These are phyloP conservation scores for Mylabris sibirica DNA, from an alignment of 2,888 invertebrate genomes.

Conservation along the genomic window DNA sequence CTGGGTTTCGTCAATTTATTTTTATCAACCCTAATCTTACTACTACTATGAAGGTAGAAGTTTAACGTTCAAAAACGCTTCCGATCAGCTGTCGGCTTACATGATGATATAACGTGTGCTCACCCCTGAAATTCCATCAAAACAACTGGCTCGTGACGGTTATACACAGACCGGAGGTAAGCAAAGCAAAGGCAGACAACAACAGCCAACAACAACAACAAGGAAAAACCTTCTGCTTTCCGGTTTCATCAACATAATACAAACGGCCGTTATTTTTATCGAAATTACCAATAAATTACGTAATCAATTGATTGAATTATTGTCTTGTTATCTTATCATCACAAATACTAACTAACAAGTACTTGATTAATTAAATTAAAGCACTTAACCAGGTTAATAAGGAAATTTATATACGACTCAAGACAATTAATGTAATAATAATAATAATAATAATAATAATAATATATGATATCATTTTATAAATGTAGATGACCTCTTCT, in stretches of 20 bases:
- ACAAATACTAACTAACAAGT: not conserved
- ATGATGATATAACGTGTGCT: conserved; percentile 49
- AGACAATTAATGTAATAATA: conserved; percentile 15
- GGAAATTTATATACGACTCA: conserved; percentile 25
- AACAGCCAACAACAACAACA: too few relatives aligned
- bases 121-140: conserved; percentile 33
- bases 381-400: conserved; percentile 29
- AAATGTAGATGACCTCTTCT: conserved; percentile 40
- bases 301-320: not conserved
- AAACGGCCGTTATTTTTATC: conserved; percentile 13
- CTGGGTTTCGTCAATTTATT: conserved; percentile 2
- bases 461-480: conserved; percentile 41
- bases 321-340: not conserved
- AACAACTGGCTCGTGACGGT: conserved; percentile 33
- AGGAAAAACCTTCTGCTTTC: conserved; percentile 31
- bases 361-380: not conserved
- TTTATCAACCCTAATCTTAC: conserved; percentile 20
- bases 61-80: conserved; percentile 54
- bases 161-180: conserved; percentile 33
- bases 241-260: conserved; percentile 30
- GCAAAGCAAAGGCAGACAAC: too few relatives aligned
- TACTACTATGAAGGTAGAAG: conserved; percentile 47
- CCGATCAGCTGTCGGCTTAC: conserved; percentile 66
- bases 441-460: conserved; percentile 23
- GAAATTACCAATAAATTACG: not conserved